These are phyloP conservation scores for Eurytoma californica DNA, from an alignment of 2,888 invertebrate species.

Conservation along the genomic window DNA sequence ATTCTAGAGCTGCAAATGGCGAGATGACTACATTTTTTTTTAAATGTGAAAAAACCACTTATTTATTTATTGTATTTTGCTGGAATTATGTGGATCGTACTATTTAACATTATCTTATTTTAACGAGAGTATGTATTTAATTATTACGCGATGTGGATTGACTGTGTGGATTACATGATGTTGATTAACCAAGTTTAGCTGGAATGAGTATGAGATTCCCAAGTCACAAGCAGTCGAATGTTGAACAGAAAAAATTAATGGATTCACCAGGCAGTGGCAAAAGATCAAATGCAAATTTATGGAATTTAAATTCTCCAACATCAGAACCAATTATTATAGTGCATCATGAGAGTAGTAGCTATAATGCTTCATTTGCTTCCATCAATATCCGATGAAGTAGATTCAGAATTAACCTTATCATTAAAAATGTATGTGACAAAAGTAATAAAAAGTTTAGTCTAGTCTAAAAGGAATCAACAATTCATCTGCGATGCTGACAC, in stretches of 20 bases:
- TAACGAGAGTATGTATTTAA: no score
- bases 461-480: conserved; percentile 97
- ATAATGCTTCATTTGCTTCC: conserved; percentile 95
- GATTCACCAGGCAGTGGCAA: conserved; percentile 75
- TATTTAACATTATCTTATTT: no score
- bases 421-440: conserved; percentile 89
- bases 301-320: conserved; percentile 84
- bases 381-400: conserved; percentile 80
- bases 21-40: no score
- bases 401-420: conserved; percentile 79
- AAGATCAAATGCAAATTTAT: conserved; percentile 81
- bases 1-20: no score
- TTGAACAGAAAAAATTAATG: conserved; percentile 76
- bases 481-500: conserved; percentile 97
- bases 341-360: conserved; percentile 95
- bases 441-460: conserved; percentile 90
- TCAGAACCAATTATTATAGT: conserved; percentile 93
- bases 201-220: conserved; percentile 81
- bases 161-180: no score
- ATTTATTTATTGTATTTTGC: no score
- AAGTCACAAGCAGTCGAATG: conserved; percentile 79
- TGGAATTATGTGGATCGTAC: no score
- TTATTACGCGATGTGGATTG: no score
- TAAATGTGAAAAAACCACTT: no score
- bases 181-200: conserved; percentile 89